Conservation (phyloP, 2,113 vertebrate species). For the Orientallactaga bullata region DNA sequence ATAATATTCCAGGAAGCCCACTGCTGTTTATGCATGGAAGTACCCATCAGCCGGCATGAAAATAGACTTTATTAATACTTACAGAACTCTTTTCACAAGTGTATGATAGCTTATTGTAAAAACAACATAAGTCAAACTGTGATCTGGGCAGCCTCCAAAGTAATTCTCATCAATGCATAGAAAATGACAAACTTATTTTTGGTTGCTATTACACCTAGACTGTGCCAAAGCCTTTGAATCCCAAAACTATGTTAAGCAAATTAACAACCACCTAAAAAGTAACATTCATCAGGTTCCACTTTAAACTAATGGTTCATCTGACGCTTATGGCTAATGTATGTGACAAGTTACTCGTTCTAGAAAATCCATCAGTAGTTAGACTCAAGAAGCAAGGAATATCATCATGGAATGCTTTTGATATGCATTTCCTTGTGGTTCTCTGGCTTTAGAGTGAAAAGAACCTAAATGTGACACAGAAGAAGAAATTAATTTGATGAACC, state of each 20-base stretch:
- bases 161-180: neutral
- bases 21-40: conserved; percentile 15
- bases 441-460: neutral
- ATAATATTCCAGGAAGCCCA: conserved; percentile 34
- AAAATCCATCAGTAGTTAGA: conserved; percentile 29
- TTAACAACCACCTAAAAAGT: conserved; percentile 30
- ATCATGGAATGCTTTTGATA: neutral
- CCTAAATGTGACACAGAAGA: neutral
- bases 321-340: neutral
- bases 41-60: neutral
- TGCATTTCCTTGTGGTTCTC: neutral
- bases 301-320: neutral
- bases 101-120: neutral
- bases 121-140: conserved; percentile 27
- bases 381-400: neutral
- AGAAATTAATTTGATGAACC: conserved; percentile 49
- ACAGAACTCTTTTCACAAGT: conserved; percentile 28
- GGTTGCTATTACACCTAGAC: neutral
- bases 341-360: neutral
- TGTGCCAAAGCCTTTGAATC: neutral
- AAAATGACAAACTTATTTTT: conserved; percentile 6
- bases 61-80: conserved; percentile 42
- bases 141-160: neutral
- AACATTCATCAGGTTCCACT: neutral
- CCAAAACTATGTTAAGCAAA: conserved; percentile 28